phyloP scores from a whole-genome alignment of 2,113 vertebrate species.

The Polypterus senegalus region DNA sequence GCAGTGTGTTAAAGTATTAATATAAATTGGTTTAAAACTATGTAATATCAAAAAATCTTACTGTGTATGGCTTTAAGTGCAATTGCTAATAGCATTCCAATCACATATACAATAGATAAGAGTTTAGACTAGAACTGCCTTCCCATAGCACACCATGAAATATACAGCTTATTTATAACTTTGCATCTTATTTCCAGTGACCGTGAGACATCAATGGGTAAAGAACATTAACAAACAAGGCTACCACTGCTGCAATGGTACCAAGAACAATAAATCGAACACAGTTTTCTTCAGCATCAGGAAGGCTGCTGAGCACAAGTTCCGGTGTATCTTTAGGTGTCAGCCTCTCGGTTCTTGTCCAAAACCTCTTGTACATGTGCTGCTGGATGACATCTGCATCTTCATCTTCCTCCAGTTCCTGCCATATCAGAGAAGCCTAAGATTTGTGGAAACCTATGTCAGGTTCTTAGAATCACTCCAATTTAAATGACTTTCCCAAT shows the following conservation, averaged over 20 bases:
- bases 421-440: constrained; percentile 99
- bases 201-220: constrained; percentile 71
- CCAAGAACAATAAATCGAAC: constrained; percentile 80
- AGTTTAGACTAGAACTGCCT: no score
- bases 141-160: no score
- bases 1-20: no score
- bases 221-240: constrained; percentile 75
- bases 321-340: constrained; percentile 35
- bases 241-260: constrained; percentile 73
- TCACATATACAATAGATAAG: no score
- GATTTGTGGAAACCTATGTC: constrained; percentile 94
- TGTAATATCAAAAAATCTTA: no score
- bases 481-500: no score
- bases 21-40: no score
- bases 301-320: constrained; percentile 37
- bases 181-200: constrained; percentile 46
- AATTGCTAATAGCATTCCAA: no score
- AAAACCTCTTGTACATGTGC: constrained; percentile 41
- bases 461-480: constrained; percentile 51
- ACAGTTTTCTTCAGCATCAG: constrained; percentile 67
- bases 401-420: constrained; percentile 94
- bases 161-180: not conserved
- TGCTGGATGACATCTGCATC: constrained; percentile 37
- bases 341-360: constrained; percentile 30
- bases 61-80: no score